phyloP scores from a whole-genome alignment of 2,113 vertebrate species.

The Psammodynastes pulverulentus region DNA sequence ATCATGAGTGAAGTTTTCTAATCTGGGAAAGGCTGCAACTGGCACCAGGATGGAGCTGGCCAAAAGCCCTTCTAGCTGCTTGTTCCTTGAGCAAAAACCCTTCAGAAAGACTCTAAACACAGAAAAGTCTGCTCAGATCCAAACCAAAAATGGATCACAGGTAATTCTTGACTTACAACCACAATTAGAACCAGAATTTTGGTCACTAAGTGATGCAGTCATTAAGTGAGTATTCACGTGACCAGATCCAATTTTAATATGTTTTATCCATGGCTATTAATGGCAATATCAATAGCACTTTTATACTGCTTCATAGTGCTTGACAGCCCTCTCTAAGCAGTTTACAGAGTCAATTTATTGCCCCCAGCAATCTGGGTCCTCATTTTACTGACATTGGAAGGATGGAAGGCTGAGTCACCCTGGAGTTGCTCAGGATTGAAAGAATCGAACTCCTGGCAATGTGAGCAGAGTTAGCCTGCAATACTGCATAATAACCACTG shows the following conservation, averaged over 20 bases:
- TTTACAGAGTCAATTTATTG: not conserved
- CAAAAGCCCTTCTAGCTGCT: not conserved
- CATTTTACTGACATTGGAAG: not conserved
- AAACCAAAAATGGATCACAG: not conserved
- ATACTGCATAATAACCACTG: not conserved
- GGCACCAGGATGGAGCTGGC: not conserved
- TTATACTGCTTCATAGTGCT: not conserved
- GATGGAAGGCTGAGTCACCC: not conserved
- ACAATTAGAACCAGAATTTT: not conserved
- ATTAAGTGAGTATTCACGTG: not conserved
- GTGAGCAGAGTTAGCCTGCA: not conserved
- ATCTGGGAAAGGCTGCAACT: not conserved
- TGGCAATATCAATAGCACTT: not conserved
- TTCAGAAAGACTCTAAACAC: not conserved
- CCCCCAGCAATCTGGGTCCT: not conserved
- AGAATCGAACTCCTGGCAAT: not conserved
- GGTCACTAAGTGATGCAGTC: not conserved
- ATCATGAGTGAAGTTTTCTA: not conserved
- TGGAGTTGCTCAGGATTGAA: not conserved
- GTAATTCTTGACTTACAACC: not conserved
- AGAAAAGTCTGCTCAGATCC: not conserved
- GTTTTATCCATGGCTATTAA: not conserved
- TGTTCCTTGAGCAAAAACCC: not conserved
- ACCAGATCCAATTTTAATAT: not conserved
- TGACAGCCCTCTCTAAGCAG: not conserved